Evolutionary conservation across 1,140 invertebrate species (phyloP).

Genomic region (Zaprionus vittiger): DNA sequence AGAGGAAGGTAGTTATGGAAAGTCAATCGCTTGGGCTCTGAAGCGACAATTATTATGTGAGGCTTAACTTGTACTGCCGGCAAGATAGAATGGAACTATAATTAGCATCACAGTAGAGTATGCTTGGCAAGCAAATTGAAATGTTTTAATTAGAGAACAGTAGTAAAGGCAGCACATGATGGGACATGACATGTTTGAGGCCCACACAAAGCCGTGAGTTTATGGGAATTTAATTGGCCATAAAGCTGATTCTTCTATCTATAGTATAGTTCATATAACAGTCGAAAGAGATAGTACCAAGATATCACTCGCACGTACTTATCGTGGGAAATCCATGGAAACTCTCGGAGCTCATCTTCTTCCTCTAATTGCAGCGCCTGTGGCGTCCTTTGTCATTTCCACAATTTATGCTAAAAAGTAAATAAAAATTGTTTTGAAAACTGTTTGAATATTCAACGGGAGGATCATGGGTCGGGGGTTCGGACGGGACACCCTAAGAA

Average conservation of each 20-base stretch:
- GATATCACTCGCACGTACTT: not conserved
- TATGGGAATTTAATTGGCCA: constrained; percentile 60
- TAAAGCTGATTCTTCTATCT: not conserved
- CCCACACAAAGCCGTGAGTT: constrained; percentile 16
- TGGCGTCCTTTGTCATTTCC: constrained; percentile 16
- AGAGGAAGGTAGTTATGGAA: constrained; percentile 4
- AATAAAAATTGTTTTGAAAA: constrained; percentile 49
- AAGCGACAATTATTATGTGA: constrained; percentile 67
- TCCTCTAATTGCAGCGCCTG: constrained; percentile 64
- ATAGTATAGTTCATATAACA: not conserved
- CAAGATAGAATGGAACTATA: constrained; percentile 4
- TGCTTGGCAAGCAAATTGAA: constrained; percentile 38
- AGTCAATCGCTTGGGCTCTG: constrained; percentile 39
- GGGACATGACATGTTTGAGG: constrained; percentile 7
- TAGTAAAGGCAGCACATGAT: not conserved
- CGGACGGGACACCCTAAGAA: constrained; percentile 14
- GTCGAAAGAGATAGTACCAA: not conserved
- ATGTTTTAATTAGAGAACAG: constrained; percentile 42
- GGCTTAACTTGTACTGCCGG: constrained; percentile 13
- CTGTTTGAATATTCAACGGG: constrained; percentile 32
- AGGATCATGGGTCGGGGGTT: not conserved
- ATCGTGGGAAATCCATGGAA: constrained; percentile 65
- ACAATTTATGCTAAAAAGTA: constrained; percentile 48
- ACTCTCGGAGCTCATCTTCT: constrained; percentile 42
- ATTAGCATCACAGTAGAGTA: constrained; percentile 58